Percentiles rank a stretch among this genome's conserved stretches.
Conservation (phyloP, 2,113 vertebrate genomes). For the Salvelinus namaycush region DNA sequence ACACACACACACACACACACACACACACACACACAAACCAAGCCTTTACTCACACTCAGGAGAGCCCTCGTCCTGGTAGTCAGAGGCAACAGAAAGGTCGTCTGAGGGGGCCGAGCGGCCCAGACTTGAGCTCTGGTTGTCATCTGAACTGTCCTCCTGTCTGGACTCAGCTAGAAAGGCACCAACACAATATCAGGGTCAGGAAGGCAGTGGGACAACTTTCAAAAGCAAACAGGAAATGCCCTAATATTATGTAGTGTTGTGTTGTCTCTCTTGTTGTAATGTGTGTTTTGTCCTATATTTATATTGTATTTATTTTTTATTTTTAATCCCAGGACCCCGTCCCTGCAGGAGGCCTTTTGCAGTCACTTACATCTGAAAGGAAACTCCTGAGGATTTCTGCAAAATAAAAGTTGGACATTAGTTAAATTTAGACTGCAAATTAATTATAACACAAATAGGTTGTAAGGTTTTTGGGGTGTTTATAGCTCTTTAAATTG, state of each 20-base stretch:
- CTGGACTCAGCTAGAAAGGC: constrained; percentile 60
- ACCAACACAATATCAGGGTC: neutral
- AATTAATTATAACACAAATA: too few relatives aligned
- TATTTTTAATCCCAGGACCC: too few relatives aligned
- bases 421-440: too few relatives aligned
- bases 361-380: constrained; percentile 62
- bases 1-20: neutral
- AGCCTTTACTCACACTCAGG: constrained; percentile 67
- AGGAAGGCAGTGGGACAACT: neutral
- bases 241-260: too few relatives aligned
- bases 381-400: constrained; percentile 73
- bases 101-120: constrained; percentile 78
- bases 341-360: too few relatives aligned
- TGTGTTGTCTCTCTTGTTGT: too few relatives aligned
- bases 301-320: too few relatives aligned
- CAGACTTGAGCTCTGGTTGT: constrained; percentile 79
- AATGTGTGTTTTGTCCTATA: too few relatives aligned
- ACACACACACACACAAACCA: constrained; percentile 4
- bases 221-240: neutral
- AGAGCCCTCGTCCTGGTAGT: constrained; percentile 80
- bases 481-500: neutral
- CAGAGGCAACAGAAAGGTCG: constrained; percentile 75
- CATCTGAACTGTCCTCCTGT: constrained; percentile 84
- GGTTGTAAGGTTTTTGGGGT: too few relatives aligned
- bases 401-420: constrained; percentile 47